Evolutionary conservation across 2,888 invertebrate species (phyloP).

Genomic region (Yponomeuta cagnagella): DNA sequence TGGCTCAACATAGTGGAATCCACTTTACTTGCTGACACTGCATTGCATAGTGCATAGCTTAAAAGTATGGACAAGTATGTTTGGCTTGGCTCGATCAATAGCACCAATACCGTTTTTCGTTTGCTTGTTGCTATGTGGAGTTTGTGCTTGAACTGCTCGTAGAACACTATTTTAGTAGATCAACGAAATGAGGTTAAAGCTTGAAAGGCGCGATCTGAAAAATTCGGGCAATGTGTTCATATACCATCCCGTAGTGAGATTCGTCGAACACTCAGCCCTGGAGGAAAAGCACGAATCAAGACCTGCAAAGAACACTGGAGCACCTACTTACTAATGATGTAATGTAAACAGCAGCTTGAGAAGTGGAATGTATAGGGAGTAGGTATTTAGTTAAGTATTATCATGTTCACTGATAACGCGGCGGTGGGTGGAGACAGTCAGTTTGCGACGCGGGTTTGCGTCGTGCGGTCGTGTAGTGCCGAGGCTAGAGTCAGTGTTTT

Average conservation of each 20-base stretch:
- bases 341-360: constrained; percentile 69
- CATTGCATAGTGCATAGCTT: background rate
- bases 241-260: background rate
- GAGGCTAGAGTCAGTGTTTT: constrained; percentile 37
- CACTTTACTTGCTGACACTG: background rate
- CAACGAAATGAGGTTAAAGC: background rate
- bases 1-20: background rate
- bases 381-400: constrained; percentile 71
- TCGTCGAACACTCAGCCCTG: background rate
- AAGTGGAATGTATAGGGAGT: constrained; percentile 68
- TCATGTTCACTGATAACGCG: constrained; percentile 74
- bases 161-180: background rate
- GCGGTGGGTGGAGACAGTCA: constrained; percentile 60
- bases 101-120: background rate
- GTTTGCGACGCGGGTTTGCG: constrained; percentile 73
- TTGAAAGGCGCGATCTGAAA: background rate
- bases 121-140: background rate
- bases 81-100: background rate
- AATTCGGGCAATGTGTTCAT: background rate
- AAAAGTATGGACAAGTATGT: background rate
- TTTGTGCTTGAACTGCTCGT: background rate
- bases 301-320: background rate
- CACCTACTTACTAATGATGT: constrained; percentile 30
- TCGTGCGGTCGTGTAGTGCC: constrained; percentile 58
- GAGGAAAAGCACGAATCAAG: background rate